A percentile compares a stretch with the other conserved stretches of the same genome.
Evolutionary conservation across 1,140 invertebrate genomes (phyloP).

Genomic region (Magallana gigas): DNA sequence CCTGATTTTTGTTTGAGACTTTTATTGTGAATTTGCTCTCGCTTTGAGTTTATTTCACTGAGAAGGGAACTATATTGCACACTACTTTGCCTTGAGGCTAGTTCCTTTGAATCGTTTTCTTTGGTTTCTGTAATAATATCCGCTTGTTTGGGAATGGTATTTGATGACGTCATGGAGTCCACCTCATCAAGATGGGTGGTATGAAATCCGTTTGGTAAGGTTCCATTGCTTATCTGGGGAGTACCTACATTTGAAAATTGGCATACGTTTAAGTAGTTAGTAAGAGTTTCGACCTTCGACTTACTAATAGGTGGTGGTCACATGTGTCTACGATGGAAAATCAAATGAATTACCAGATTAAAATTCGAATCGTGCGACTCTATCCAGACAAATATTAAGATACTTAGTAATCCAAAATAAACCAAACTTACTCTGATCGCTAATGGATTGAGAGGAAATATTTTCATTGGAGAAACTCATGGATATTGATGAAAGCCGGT

Average conservation of each 20-base stretch:
- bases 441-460: conserved; percentile 1
- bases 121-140: neutral
- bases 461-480: conserved; percentile 20
- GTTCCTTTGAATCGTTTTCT: conserved; percentile 20
- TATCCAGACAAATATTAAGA: too few species aligned
- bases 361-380: too few species aligned
- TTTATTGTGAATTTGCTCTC: conserved; percentile 10
- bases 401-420: too few species aligned
- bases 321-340: too few species aligned
- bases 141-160: neutral
- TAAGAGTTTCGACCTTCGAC: too few species aligned
- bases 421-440: conserved; percentile 6
- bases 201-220: conserved; percentile 21
- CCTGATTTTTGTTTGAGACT: conserved; percentile 34
- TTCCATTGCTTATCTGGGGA: conserved; percentile 45
- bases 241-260: neutral
- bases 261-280: too few species aligned
- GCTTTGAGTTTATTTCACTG: conserved; percentile 35
- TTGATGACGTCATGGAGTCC: conserved; percentile 9
- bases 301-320: too few species aligned
- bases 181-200: conserved; percentile 4
- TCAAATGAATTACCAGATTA: too few species aligned
- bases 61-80: conserved; percentile 39
- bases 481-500: conserved; percentile 17
- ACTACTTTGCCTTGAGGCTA: conserved; percentile 32